Evolutionary conservation across 2,888 invertebrate genomes (phyloP).

Genomic region (Lasioglossum vierecki): DNA sequence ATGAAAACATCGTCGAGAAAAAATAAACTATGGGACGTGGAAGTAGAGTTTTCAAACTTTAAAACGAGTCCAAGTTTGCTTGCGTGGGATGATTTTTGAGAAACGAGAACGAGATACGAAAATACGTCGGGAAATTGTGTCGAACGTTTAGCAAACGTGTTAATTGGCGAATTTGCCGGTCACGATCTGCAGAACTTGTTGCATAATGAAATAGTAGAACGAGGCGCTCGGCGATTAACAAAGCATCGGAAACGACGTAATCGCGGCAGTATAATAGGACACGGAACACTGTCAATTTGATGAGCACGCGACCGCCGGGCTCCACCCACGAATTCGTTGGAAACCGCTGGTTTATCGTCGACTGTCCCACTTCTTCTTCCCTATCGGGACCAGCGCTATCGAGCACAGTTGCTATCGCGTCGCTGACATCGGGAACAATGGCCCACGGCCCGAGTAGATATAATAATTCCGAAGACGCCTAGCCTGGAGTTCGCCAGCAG

Average conservation of each 20-base stretch:
- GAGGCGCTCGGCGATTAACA: slow-evolving; percentile 38
- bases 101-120: no score
- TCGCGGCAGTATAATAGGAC: slow-evolving; percentile 54
- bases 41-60: no score
- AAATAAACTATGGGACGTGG: no score
- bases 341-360: slow-evolving; percentile 61
- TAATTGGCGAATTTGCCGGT: background rate
- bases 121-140: background rate
- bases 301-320: slow-evolving; percentile 45
- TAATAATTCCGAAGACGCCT: slow-evolving; percentile 1
- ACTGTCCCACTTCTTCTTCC: slow-evolving; percentile 62
- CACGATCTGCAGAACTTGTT: background rate
- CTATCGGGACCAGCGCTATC: slow-evolving; percentile 55
- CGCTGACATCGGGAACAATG: slow-evolving; percentile 39
- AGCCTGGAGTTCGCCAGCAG: no score
- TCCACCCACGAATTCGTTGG: slow-evolving; percentile 64
- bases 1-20: no score
- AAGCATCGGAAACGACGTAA: slow-evolving; percentile 41
- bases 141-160: background rate
- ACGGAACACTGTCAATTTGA: slow-evolving; percentile 48
- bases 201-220: background rate
- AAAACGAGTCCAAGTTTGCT: no score
- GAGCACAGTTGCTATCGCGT: slow-evolving; percentile 44
- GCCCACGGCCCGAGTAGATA: background rate
- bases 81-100: no score